Percentiles rank a stretch among this genome's conserved stretches.
Evolutionary conservation across 2,113 vertebrate genomes (phyloP).

Genomic region (Prietella phreatophila): DNA sequence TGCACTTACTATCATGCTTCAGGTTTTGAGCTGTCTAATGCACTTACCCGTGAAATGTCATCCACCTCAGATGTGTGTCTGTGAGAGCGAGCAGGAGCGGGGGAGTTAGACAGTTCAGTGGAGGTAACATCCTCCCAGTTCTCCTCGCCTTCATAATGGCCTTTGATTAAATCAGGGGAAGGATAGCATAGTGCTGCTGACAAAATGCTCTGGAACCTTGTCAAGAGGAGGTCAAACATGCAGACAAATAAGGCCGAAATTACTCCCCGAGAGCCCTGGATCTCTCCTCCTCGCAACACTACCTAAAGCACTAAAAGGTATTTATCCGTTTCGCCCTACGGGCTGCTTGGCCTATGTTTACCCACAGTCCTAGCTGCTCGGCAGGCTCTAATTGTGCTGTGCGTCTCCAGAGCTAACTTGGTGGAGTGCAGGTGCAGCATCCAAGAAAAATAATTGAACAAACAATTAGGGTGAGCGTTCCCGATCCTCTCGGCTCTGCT

Average conservation of each 20-base stretch:
- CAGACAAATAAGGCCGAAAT: slow-evolving; percentile 73
- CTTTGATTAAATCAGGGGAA: slow-evolving; percentile 64
- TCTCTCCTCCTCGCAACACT: slow-evolving; percentile 65
- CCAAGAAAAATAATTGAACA: slow-evolving; percentile 75
- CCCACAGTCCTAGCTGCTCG: slow-evolving; percentile 57
- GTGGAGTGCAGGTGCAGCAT: slow-evolving; percentile 68
- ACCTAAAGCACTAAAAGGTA: slow-evolving; percentile 75
- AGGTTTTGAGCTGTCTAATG: slow-evolving; percentile 53
- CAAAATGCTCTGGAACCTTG: slow-evolving; percentile 64
- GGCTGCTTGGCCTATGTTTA: slow-evolving; percentile 58
- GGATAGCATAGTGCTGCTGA: slow-evolving; percentile 64
- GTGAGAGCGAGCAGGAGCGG: background rate
- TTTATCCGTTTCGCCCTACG: slow-evolving; percentile 61
- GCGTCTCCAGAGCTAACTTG: slow-evolving; percentile 62
- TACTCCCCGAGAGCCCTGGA: slow-evolving; percentile 70
- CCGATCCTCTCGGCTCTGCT: slow-evolving; percentile 43
- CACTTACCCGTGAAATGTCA: slow-evolving; percentile 55
- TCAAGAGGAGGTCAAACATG: slow-evolving; percentile 71
- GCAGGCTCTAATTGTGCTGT: slow-evolving; percentile 63
- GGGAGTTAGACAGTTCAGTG: slow-evolving; percentile 34
- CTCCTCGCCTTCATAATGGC: slow-evolving; percentile 65
- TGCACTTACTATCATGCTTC: background rate
- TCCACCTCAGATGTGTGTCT: slow-evolving; percentile 44
- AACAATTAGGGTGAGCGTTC: slow-evolving; percentile 68
- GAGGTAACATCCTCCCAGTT: slow-evolving; percentile 51